Evolutionary conservation across 2,888 invertebrate genomes (phyloP).

Genomic region (Thalpophila matura): DNA sequence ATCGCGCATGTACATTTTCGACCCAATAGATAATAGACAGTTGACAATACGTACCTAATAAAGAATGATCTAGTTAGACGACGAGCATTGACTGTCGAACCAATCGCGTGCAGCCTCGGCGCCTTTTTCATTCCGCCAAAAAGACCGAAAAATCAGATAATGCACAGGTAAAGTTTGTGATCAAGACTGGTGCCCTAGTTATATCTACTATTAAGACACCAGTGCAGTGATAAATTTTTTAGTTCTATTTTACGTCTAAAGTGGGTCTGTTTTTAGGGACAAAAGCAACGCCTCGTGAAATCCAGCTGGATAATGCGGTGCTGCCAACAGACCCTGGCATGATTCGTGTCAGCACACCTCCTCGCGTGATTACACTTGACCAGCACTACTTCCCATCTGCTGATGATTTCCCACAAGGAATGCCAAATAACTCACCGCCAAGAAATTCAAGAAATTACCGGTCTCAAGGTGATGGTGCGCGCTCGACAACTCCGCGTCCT

Average conservation of each 20-base stretch:
- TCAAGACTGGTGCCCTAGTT: too few species aligned
- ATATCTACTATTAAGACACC: too few species aligned
- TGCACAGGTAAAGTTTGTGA: too few species aligned
- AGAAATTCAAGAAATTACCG: conserved; percentile 76
- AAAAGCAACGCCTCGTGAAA: conserved; percentile 96
- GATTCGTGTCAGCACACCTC: conserved; percentile 96
- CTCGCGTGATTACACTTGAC: conserved; percentile 96
- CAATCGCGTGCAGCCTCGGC: too few species aligned
- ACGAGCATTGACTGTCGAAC: too few species aligned
- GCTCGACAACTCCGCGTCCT: conserved; percentile 79
- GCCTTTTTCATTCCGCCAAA: too few species aligned
- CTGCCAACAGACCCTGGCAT: conserved; percentile 93
- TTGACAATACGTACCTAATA: too few species aligned
- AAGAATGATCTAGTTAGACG: too few species aligned
- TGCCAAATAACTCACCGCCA: conserved; percentile 81
- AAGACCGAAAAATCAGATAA: too few species aligned
- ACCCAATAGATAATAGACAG: too few species aligned
- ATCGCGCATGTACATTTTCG: too few species aligned
- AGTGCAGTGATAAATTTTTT: too few species aligned
- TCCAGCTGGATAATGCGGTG: conserved; percentile 95
- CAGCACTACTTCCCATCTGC: conserved; percentile 95
- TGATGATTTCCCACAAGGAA: conserved; percentile 85
- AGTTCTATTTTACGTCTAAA: conserved; percentile 5
- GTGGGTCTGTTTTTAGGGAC: conserved; percentile 90
- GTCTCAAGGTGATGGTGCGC: conserved; percentile 84